Evolutionary conservation across 1,140 invertebrate genomes (phyloP), one percentile per base, ranked within the genome.

Genomic region (Cotesia chilonis): DNA sequence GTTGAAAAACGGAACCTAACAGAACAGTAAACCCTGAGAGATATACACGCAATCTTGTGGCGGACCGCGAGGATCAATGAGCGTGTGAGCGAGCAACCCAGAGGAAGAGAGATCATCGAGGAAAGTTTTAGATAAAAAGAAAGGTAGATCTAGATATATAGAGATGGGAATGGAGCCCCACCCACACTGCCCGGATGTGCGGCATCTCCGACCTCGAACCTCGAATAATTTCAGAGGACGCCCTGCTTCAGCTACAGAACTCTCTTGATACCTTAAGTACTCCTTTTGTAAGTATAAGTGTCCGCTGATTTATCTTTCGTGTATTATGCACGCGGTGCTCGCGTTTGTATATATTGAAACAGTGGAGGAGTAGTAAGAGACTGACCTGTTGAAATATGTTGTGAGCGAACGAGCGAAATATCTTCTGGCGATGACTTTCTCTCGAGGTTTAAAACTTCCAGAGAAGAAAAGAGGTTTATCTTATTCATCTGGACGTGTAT

Each of bases 341-440:
- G 20, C 20, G 9, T 59, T 20, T 55, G 5, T 55, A 55, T 20
- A 14, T 20, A 55, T 20, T 14, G n/a, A 7, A 52, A 52, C 47
- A 20, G 12, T 14, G 10, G n/a, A 7, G 14, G 20, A 6, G 28
- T 59, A 6, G 10, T 65, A 37, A n/a, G n/a, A 37, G 36, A n/a
- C 63, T 10, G 36, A n/a, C 63, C 41, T 10, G 63, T 65, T 65
- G 63, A 65, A 65, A 65, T 65, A 65, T 47, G 10, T 65, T n/a
- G 63, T 38, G 17, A 37, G 63, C 63, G 63, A 65, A 37, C 63
- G 1, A 20, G 35, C 63, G 47, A 10, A 47, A 66, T 66, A 71
- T 71, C 64, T 47, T 17, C 51, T 35, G 59, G 65, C 14, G 41
- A 65, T 71, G 51, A 66, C 70, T 71, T 72, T 72, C 71, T 41